A percentile compares a stretch with the other conserved stretches of the same genome.
Evolutionary conservation across 2,888 invertebrate species (phyloP).

Genomic region (Eucera pruinosa): DNA sequence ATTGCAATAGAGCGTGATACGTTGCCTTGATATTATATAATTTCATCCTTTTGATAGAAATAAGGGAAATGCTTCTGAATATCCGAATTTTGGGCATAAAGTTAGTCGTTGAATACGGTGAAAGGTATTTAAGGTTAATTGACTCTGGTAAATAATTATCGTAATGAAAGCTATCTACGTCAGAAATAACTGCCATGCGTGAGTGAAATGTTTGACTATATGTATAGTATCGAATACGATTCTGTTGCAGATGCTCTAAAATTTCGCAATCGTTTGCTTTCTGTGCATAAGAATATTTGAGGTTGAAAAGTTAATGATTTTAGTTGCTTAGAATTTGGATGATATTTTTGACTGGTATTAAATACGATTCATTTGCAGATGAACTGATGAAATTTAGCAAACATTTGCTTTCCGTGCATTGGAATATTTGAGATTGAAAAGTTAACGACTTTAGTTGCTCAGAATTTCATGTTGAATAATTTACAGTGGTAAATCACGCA

Average conservation of each 20-base stretch:
- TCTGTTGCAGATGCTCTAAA: neutral
- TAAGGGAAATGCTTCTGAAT: neutral
- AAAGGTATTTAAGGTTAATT: neutral
- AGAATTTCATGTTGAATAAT: too few species aligned
- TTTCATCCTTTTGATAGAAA: neutral
- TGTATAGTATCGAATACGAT: neutral
- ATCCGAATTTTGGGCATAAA: slow-evolving; percentile 2
- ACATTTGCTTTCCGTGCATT: too few species aligned
- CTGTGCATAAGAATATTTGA: neutral
- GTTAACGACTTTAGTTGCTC: too few species aligned
- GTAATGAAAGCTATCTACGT: neutral
- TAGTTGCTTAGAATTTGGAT: neutral
- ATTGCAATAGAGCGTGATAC: too few species aligned
- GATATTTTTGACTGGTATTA: too few species aligned
- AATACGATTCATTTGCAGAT: too few species aligned
- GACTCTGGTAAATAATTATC: neutral
- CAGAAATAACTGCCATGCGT: neutral
- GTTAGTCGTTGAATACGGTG: neutral
- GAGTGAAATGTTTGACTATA: neutral
- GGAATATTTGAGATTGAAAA: too few species aligned
- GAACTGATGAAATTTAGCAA: too few species aligned
- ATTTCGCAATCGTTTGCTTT: neutral
- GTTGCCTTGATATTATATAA: neutral
- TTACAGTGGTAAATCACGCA: too few species aligned
- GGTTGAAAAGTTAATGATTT: neutral